Evolutionary conservation across 2,888 invertebrate genomes (phyloP), one percentile per base, ranked within the genome.

Genomic region (Bruchidius siliquastri): DNA sequence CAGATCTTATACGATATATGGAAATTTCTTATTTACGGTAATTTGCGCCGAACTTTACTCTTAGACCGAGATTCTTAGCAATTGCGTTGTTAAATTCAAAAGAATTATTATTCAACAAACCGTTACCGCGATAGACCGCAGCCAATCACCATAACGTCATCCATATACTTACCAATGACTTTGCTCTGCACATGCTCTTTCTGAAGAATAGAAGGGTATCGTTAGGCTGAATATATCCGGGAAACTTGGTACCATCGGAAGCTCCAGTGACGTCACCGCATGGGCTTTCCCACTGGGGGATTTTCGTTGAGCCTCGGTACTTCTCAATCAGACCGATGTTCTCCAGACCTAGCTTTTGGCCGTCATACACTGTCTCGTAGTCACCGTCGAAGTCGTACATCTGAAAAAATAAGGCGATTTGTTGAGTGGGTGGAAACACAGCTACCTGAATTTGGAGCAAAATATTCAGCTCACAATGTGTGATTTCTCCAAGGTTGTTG

Each of bases 201-300:
- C 96, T 90, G 85, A 91, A 97, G 86, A 96, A 94, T 74, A 91
- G 84, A 0, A 96, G 84, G 0, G 90, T 89, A 20, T 94, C 93
- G 75, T 94, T 92, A 20, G 89, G 90, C 22, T 88, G 82, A 0
- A 95, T 89, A 72, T 90, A 90, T 20, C 95, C 92, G 21, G 89
- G 90, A 85, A 96, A 97, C 85, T 95, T 96, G 20, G 94, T 92
- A 0, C 96, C 96, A 83, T 96, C 96, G 0, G 95, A 95, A 0
- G 95, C 91, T 22, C 91, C 90, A 75, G 91, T 89, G 8, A 96
- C 90, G 80, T 92, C 92, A 70, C 93, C 94, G 83, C 96, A 96
- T 74, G 91, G 91, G 0, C 90, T 91, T 18, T 86, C 83, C 96
- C 96, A 96, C 75, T 95, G 95, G 0, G 93, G 92, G 3, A 96